A percentile compares a stretch with the other conserved stretches of the same genome.
Evolutionary conservation across 2,888 invertebrate species (phyloP).

Genomic region (Allygus modestus): DNA sequence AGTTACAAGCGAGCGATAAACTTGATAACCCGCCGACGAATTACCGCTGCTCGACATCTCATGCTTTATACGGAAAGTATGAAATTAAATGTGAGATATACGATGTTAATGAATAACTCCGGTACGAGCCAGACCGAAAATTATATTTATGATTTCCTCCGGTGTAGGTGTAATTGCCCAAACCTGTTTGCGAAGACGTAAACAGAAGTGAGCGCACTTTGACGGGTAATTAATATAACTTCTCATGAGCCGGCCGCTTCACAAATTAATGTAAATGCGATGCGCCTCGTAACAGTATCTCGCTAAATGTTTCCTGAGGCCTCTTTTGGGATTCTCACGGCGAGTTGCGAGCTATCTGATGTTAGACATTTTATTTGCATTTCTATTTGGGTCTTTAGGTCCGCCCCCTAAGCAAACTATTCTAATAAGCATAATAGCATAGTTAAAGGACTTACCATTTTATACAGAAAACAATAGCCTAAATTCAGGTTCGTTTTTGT

Average conservation of each 20-base stretch:
- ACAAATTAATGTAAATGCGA: slow-evolving; percentile 43
- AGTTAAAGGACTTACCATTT: no score
- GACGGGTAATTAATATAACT: slow-evolving; percentile 23
- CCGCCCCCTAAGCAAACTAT: no score
- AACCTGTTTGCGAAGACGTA: slow-evolving; percentile 37
- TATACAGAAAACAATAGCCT: no score
- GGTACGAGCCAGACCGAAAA: slow-evolving; percentile 35
- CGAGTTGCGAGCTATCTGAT: background rate
- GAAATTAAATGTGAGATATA: slow-evolving; percentile 33
- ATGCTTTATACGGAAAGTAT: background rate
- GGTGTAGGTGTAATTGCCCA: slow-evolving; percentile 31
- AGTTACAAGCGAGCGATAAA: slow-evolving; percentile 4
- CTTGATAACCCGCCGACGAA: background rate
- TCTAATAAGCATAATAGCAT: no score
- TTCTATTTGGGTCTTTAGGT: no score
- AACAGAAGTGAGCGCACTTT: slow-evolving; percentile 20
- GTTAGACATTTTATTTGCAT: no score
- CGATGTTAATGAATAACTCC: slow-evolving; percentile 36
- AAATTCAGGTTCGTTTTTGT: no score
- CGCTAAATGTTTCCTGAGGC: slow-evolving; percentile 41
- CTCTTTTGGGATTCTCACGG: slow-evolving; percentile 38
- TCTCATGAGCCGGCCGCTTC: slow-evolving; percentile 27
- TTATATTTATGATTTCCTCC: slow-evolving; percentile 46
- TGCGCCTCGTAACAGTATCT: slow-evolving; percentile 39
- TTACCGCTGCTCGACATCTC: background rate